Percentiles rank a stretch among this genome's conserved stretches.
phyloP scores from a whole-genome alignment of 2,113 vertebrate species.

The Athene cunicularia region DNA sequence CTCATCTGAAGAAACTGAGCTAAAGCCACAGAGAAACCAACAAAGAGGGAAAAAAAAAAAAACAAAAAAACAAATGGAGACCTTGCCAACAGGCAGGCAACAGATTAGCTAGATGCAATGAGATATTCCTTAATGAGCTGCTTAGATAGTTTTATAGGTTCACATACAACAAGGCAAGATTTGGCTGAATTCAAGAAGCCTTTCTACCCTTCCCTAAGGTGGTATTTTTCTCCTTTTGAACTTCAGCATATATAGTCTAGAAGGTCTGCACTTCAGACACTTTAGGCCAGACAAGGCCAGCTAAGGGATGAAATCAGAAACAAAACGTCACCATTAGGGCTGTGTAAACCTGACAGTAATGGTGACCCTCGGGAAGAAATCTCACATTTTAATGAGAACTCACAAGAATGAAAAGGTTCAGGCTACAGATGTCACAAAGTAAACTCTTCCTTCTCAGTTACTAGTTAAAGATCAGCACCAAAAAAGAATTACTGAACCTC shows the following conservation, averaged over 20 bases:
- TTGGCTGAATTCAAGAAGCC: neutral
- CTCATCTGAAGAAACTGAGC: neutral
- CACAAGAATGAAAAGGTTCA: conserved; percentile 2
- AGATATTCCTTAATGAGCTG: neutral
- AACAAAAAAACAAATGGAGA: neutral
- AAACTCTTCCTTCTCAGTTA: neutral
- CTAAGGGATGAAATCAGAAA: neutral
- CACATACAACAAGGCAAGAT: neutral
- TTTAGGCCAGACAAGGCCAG: neutral
- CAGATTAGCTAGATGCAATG: neutral
- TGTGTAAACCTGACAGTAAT: conserved; percentile 16
- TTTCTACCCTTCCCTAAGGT: neutral
- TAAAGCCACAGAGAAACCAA: neutral
- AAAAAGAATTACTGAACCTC: neutral
- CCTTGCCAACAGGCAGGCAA: neutral
- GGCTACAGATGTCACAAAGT: neutral
- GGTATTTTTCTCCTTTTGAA: conserved; percentile 1
- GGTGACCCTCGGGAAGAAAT: neutral
- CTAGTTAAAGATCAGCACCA: neutral
- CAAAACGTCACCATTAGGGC: neutral
- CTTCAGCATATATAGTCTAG: neutral
- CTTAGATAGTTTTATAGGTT: neutral
- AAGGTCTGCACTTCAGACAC: neutral
- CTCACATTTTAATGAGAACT: conserved; percentile 23
- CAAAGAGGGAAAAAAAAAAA: neutral